phyloP scores from a whole-genome alignment of 2,113 vertebrate species.

The Oryzias javanicus region DNA sequence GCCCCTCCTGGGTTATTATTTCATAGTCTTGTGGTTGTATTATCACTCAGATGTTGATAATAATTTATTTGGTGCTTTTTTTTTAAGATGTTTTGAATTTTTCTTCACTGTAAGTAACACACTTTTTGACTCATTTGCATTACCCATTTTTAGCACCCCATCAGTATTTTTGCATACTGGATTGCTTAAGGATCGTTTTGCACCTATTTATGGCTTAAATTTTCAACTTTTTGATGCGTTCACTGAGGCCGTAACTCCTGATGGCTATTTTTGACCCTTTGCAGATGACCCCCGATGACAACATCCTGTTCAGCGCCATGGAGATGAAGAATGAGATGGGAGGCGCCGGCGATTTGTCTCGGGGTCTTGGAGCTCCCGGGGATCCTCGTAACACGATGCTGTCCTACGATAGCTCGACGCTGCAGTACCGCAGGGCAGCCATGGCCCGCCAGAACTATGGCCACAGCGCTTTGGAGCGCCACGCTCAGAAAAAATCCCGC shows the following conservation, averaged over 20 bases:
- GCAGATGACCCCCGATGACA: slow-evolving; percentile 97
- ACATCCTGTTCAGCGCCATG: slow-evolving; percentile 94
- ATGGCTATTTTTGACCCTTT: slow-evolving; percentile 58
- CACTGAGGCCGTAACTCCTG: slow-evolving; percentile 55
- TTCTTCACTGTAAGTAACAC: slow-evolving; percentile 54
- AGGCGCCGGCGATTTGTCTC: slow-evolving; percentile 89
- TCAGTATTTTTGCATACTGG: slow-evolving; percentile 51
- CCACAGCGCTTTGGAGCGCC: slow-evolving; percentile 93
- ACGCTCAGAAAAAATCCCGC: slow-evolving; percentile 96
- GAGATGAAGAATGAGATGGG: slow-evolving; percentile 99
- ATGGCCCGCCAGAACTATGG: slow-evolving; percentile 95
- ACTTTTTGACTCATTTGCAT: slow-evolving; percentile 63
- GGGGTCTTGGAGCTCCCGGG: slow-evolving; percentile 82
- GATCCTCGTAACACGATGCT: slow-evolving; percentile 97
- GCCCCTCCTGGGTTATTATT: slow-evolving; percentile 58
- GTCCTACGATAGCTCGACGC: slow-evolving; percentile 92
- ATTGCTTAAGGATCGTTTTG: slow-evolving; percentile 20
- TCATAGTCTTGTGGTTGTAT: slow-evolving; percentile 62
- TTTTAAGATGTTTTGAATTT: slow-evolving; percentile 22
- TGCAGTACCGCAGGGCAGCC: slow-evolving; percentile 95
- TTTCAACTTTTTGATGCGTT: background rate
- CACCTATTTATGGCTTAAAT: slow-evolving; percentile 9
- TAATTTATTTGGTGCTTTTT: slow-evolving; percentile 33
- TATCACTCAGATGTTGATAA: slow-evolving; percentile 58
- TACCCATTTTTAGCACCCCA: slow-evolving; percentile 62